These are phyloP conservation scores for Rattus rattus DNA, from an alignment of 2,113 vertebrate species.

Conservation along the genomic window DNA sequence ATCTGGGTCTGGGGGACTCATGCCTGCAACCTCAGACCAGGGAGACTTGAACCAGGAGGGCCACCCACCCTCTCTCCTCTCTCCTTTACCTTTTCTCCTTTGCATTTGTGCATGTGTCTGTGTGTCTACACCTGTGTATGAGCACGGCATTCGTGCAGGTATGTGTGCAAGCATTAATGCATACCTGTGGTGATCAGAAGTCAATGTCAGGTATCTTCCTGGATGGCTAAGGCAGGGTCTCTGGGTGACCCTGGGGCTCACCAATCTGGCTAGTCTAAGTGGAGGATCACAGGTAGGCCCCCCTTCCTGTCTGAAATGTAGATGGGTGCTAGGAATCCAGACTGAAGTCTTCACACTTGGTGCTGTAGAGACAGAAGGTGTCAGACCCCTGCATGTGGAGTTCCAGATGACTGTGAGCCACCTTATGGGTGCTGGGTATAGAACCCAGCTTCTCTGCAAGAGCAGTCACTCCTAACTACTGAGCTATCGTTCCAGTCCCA, in stretches of 20 bases:
- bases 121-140: too few species aligned
- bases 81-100: neutral
- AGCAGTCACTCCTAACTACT: neutral
- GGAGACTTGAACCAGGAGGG: neutral
- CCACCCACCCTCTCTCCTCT: too few species aligned
- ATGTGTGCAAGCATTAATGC: neutral
- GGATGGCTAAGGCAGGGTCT: neutral
- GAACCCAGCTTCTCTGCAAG: too few species aligned
- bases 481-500: neutral
- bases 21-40: too few species aligned
- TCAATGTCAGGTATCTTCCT: neutral
- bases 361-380: neutral
- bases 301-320: neutral
- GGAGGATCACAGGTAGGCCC: neutral
- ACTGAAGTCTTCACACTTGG: neutral
- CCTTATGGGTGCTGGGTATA: neutral
- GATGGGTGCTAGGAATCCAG: neutral
- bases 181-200: neutral
- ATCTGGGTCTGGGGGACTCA: neutral
- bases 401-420: neutral
- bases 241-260: neutral
- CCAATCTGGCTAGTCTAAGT: neutral
- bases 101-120: neutral
- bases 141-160: neutral
- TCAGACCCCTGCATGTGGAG: neutral